phyloP scores from a whole-genome alignment of 2,797 vertebrate species.

The Microhierax caerulescens region DNA sequence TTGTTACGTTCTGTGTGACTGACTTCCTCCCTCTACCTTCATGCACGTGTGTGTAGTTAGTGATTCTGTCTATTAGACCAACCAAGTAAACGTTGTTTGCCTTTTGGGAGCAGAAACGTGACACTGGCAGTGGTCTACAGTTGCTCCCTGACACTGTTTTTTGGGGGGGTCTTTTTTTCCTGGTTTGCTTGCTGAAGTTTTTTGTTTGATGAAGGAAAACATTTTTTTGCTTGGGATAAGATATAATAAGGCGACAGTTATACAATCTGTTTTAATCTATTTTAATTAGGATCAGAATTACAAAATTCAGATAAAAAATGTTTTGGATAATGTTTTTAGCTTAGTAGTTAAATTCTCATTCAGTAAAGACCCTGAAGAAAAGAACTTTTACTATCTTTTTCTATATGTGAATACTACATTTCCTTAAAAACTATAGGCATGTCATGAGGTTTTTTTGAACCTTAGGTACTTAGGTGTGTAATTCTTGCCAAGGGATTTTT shows the following conservation, averaged over 20 bases:
- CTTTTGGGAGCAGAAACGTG: slow-evolving; percentile 58
- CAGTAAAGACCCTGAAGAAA: background rate
- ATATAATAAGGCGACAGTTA: background rate
- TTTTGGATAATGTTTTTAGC: background rate
- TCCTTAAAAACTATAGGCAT: background rate
- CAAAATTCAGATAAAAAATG: background rate
- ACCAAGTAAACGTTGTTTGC: slow-evolving; percentile 65
- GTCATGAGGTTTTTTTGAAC: background rate
- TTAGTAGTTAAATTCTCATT: background rate
- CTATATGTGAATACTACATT: background rate
- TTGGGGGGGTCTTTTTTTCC: background rate
- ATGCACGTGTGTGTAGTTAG: slow-evolving; percentile 60
- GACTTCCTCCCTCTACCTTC: slow-evolving; percentile 48
- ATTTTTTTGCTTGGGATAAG: background rate
- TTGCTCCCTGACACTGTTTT: slow-evolving; percentile 61
- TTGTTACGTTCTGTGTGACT: slow-evolving; percentile 66
- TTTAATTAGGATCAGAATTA: background rate
- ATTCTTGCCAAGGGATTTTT: background rate
- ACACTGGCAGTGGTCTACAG: slow-evolving; percentile 42
- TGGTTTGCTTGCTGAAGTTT: slow-evolving; percentile 2
- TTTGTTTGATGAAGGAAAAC: slow-evolving; percentile 31
- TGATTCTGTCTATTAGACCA: slow-evolving; percentile 72
- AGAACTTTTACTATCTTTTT: background rate
- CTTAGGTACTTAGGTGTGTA: background rate
- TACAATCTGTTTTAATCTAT: background rate